Evolutionary conservation across 2,797 vertebrate genomes (phyloP).

Genomic region (Sitta carolinensis): DNA sequence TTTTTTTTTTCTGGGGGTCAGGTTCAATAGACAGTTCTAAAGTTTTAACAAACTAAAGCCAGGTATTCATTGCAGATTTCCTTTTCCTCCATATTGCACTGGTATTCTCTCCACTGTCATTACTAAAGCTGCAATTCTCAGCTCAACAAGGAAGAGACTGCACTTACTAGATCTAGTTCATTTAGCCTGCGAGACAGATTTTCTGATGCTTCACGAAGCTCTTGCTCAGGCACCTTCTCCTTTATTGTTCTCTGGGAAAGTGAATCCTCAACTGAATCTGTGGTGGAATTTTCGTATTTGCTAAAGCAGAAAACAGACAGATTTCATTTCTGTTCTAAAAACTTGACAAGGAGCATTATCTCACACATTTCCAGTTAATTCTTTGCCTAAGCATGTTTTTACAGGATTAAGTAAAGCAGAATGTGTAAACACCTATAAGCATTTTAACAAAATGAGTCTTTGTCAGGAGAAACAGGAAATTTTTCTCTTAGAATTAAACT

Average conservation of each 20-base stretch:
- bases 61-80: neutral
- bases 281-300: conserved; percentile 4
- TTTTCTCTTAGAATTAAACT: neutral
- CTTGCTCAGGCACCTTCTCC: conserved; percentile 78
- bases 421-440: neutral
- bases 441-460: neutral
- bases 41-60: neutral
- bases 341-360: neutral
- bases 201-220: conserved; percentile 84
- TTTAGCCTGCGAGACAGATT: conserved; percentile 84
- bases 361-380: neutral
- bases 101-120: neutral
- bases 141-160: neutral
- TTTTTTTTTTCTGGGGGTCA: neutral
- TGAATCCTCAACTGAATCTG: conserved; percentile 43
- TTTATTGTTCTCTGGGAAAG: conserved; percentile 70
- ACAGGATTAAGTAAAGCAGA: neutral
- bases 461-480: neutral
- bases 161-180: conserved; percentile 86
- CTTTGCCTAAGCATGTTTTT: neutral
- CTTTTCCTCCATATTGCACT: neutral
- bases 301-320: neutral
- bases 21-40: neutral
- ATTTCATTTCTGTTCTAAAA: neutral
- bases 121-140: neutral